Evolutionary conservation across 2,113 vertebrate species (phyloP).

Genomic region (Corvus cornix): DNA sequence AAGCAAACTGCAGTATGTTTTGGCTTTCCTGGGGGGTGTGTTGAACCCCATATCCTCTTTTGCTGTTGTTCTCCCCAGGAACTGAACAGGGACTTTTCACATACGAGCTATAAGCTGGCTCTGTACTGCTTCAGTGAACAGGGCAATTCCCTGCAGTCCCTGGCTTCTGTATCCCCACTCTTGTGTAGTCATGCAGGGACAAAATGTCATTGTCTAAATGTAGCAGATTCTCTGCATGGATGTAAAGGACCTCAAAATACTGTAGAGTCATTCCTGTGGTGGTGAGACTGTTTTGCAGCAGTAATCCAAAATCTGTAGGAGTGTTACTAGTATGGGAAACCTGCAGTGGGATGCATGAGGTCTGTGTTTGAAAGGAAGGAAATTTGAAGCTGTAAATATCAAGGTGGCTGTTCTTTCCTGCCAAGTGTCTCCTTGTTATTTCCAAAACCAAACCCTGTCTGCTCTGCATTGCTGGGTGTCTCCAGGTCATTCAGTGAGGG

Average conservation of each 20-base stretch:
- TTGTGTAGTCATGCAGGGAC: accelerated
- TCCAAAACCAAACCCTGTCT: neutral
- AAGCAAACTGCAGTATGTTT: neutral
- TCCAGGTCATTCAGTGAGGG: neutral
- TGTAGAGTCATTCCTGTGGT: neutral
- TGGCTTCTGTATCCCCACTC: no score
- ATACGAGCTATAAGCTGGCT: neutral
- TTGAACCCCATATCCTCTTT: neutral
- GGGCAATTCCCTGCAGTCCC: neutral
- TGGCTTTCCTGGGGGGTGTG: neutral
- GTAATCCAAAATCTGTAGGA: conserved; percentile 16
- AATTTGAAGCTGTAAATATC: neutral
- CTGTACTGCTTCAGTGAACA: neutral
- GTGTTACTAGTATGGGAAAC: conserved; percentile 21
- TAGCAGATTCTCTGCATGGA: neutral
- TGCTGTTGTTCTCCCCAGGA: neutral
- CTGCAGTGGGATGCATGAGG: neutral
- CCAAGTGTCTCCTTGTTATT: neutral
- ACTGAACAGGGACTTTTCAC: neutral
- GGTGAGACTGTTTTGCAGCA: neutral
- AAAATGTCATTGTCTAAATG: neutral
- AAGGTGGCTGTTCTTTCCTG: neutral
- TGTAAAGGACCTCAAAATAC: neutral
- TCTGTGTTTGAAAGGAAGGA: neutral
- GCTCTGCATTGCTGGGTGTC: neutral